These are phyloP conservation scores for Zaprionus tsacasi DNA, from an alignment of 1,140 invertebrate species.

Conservation along the genomic window DNA sequence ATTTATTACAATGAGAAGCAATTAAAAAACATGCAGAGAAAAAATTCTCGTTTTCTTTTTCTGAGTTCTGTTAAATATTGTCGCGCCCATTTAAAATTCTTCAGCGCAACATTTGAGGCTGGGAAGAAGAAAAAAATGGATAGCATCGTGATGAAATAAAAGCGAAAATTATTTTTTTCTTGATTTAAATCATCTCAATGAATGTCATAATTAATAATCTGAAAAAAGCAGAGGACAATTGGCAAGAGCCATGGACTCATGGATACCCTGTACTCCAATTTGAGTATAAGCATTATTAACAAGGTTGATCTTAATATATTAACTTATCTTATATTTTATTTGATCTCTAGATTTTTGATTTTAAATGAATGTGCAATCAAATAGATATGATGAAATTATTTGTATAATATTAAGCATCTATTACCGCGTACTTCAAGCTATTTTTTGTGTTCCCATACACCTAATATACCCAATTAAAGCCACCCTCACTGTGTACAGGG, in stretches of 20 bases:
- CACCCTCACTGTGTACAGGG: not conserved
- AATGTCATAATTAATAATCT: constrained; percentile 42
- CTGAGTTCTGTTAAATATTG: constrained; percentile 9
- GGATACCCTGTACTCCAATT: not conserved
- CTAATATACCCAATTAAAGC: not conserved
- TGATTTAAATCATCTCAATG: constrained; percentile 29
- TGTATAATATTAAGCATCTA: no score
- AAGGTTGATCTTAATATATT: no score
- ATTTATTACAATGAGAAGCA: constrained; percentile 36
- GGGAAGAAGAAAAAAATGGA: not conserved
- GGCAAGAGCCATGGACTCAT: not conserved
- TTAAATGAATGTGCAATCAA: no score
- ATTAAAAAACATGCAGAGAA: constrained; percentile 13
- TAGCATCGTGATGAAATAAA: constrained; percentile 15
- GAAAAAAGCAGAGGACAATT: not conserved
- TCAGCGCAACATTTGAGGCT: not conserved
- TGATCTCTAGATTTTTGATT: no score
- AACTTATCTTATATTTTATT: no score
- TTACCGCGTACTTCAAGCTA: no score
- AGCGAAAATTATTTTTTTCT: constrained; percentile 14
- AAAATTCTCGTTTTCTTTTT: constrained; percentile 1
- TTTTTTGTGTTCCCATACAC: not conserved
- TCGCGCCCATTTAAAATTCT: constrained; percentile 27
- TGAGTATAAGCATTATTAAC: not conserved
- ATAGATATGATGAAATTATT: no score